A percentile compares a stretch with the other conserved stretches of the same genome.
phyloP scores from a whole-genome alignment of 2,113 vertebrate genomes.

The Scophthalmus maximus region DNA sequence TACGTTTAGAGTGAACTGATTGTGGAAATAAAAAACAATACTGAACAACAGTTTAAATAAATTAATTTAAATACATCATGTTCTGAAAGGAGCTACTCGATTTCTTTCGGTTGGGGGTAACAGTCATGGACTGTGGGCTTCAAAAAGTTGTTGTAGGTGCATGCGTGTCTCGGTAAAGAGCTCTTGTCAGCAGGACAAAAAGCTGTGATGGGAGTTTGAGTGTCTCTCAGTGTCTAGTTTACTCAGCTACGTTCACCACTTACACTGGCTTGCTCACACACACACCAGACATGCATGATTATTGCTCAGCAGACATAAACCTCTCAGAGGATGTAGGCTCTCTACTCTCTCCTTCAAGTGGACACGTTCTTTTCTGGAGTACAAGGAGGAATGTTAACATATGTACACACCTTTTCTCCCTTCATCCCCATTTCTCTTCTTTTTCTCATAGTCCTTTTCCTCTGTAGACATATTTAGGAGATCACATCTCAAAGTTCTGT shows the following conservation, averaged over 20 bases:
- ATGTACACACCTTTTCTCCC: not conserved
- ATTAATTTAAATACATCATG: not conserved
- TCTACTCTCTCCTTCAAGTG: slow-evolving; percentile 53
- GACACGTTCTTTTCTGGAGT: slow-evolving; percentile 21
- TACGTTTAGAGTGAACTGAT: not conserved
- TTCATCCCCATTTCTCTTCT: not conserved
- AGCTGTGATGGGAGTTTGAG: slow-evolving; percentile 58
- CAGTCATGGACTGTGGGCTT: not conserved
- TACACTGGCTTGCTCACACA: slow-evolving; percentile 12
- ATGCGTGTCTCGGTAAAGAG: slow-evolving; percentile 34
- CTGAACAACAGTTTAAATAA: too few species aligned
- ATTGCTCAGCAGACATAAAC: slow-evolving; percentile 66
- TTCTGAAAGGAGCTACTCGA: not conserved
- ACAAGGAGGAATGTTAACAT: slow-evolving; percentile 36
- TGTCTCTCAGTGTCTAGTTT: slow-evolving; percentile 38
- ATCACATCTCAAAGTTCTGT: not conserved
- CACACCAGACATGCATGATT: not conserved
- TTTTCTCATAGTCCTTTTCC: not conserved
- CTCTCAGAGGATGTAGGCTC: slow-evolving; percentile 49
- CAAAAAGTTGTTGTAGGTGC: not conserved
- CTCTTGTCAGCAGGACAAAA: slow-evolving; percentile 50
- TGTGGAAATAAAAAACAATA: not conserved
- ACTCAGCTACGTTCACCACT: slow-evolving; percentile 37
- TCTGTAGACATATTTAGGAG: not conserved
- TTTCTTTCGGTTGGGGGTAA: not conserved